Conservation (phyloP, 2,888 invertebrate genomes). For the Cremastinae sp. region DNA sequence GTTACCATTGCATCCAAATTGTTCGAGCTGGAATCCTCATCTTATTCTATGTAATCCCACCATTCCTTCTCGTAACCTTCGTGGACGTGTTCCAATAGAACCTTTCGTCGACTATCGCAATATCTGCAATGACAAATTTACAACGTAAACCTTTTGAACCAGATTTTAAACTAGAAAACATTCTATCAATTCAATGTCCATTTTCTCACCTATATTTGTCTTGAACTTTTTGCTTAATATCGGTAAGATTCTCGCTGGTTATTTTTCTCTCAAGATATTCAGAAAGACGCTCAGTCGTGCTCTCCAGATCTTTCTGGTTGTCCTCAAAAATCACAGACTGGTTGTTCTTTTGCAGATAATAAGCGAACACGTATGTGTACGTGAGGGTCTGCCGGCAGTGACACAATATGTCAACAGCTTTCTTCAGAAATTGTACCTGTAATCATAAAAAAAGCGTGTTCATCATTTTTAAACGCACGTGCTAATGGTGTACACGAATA, state of each 20-base stretch:
- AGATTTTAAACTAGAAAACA: background rate
- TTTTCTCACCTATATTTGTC: constrained; percentile 93
- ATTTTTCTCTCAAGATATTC: constrained; percentile 99
- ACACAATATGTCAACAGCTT: constrained; percentile 98
- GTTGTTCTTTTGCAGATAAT: constrained; percentile 98
- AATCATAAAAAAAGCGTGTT: constrained; percentile 47
- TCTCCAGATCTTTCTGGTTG: constrained; percentile 98
- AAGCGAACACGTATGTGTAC: constrained; percentile 99
- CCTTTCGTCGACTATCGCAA: constrained; percentile 98
- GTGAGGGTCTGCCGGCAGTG: constrained; percentile 98
- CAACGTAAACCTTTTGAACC: background rate
- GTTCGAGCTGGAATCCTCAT: constrained; percentile 59
- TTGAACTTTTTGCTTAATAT: constrained; percentile 99
- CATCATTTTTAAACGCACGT: background rate
- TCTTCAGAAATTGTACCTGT: constrained; percentile 97
- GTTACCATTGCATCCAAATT: constrained; percentile 61
- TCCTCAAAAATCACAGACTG: constrained; percentile 99
- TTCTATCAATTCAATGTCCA: too few relatives aligned
- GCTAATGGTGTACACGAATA: too few relatives aligned
- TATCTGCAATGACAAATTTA: constrained; percentile 84
- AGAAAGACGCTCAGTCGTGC: constrained; percentile 97
- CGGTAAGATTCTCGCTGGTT: constrained; percentile 97
- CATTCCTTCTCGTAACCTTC: constrained; percentile 99
- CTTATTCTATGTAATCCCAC: constrained; percentile 97
- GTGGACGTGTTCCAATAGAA: constrained; percentile 97